Evolutionary conservation across 2,888 invertebrate species (phyloP), one percentile per base, ranked within the genome.

Genomic region (Eristalis intricaria): DNA sequence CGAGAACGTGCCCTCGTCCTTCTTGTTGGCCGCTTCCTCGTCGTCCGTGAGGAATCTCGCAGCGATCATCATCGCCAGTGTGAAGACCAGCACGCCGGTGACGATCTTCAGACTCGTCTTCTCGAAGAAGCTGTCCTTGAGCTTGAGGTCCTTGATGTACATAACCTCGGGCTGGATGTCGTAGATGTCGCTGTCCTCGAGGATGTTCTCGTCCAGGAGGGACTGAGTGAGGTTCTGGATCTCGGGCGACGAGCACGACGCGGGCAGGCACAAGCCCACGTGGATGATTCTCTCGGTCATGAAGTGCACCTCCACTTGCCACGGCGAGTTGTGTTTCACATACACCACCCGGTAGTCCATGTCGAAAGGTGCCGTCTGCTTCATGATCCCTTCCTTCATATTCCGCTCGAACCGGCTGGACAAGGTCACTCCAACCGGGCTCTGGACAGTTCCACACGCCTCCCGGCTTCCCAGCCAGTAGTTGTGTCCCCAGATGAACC

Each of bases 401-500:
- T 91, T 90, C 0, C 93, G 90, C 1, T 92, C 90, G 76, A 90
- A 93, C 76, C 91, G 92, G 81, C 91, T 91, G 0, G 92, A 92
- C 2, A 93, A 89, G 15, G 93, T 93, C 32, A 93, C 91, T 4
- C 40, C 71, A 7, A 92, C 91, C 2, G 93, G 92, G 29, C 89
- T 89, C 43, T 91, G 91, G 0, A 94, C 90, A 1, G 94, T 94
- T 2, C 91, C 88, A 89, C 95, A 95, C 19, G 94, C 94, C 56
- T 91, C 91, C 58, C 92, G 92, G 26, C 94, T 94, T 13, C 95
- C 95, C 43, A 95, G 89, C 95, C 95, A 95, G 70, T 94, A 94
- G 90, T 95, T 95, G 85, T 95, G 94, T 0, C 95, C 95, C 88
- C 94, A 94, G 1, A 94, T 90, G 89, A 95, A 95, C 2, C 95